Evolutionary conservation across 2,113 vertebrate genomes (phyloP), one percentile per base, ranked within the genome.

Genomic region (Mola mola): DNA sequence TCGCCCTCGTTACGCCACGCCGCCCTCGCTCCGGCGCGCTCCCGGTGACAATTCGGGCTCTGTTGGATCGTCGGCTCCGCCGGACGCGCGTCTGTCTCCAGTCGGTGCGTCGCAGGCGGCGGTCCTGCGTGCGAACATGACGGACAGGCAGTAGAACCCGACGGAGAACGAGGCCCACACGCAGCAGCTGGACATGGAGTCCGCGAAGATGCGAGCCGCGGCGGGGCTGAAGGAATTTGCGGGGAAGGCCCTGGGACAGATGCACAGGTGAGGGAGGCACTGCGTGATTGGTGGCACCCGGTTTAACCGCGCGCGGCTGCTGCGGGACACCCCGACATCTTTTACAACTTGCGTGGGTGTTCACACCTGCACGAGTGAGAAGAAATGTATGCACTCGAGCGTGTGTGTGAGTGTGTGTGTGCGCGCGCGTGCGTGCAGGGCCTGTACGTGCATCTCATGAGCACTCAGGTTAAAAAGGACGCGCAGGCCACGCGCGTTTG

Each of bases 181-280:
- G 87, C 77, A 87, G 28, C 81, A 86, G 82, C 76, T 83, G 91
- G 91, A 93, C 85, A 98, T 98, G 97, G 95, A 97, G 90, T 93
- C 95, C 1, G 91, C 94, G 84, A 98, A 94, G 93, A 93, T 92
- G 90, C 94, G 93, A 91, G 94, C 97, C 56, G 91, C 95, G 88
- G 92, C 95, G 75, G 95, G 95, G 68, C 84, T 98, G 88, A 99
- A 97, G 92, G 96, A 96, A 91, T 90, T 98, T 78, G 95, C 96
- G 51, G 96, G 96, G 64, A 99, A 98, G 94, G 95, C 96, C 12
- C 92, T 99, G 49, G 94, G 96, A 50, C 95, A 96, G 49, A 84
- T 99, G 92, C 91, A 99, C 95, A 99, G 95, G 97, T 99, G 96
- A 93, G 93, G 48, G 96, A 93, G 93, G 49, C 33, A 4, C 4